Conservation (phyloP, 2,113 vertebrate genomes). For the Phrynosoma blainvillii region DNA sequence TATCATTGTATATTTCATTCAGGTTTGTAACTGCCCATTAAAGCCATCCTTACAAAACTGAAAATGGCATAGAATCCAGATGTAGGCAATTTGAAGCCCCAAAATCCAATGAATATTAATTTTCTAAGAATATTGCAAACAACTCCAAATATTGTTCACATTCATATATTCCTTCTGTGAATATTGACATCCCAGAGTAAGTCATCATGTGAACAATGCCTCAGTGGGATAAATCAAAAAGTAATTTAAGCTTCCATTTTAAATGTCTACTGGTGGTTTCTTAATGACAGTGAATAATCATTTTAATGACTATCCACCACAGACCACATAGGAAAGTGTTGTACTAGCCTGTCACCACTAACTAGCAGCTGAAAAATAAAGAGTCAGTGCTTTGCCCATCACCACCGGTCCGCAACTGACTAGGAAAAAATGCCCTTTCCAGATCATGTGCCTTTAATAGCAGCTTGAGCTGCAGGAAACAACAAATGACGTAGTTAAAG, state of each 20-base stretch:
- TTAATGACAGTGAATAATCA: not conserved
- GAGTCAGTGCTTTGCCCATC: not conserved
- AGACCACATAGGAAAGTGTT: not conserved
- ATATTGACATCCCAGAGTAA: not conserved
- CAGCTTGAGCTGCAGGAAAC: not conserved
- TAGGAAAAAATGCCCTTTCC: not conserved
- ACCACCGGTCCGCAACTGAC: not conserved
- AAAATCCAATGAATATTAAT: constrained; percentile 21
- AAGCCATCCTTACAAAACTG: constrained; percentile 5
- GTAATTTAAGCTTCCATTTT: not conserved
- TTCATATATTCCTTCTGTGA: not conserved
- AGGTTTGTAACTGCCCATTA: constrained; percentile 10
- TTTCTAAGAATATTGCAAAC: constrained; percentile 1
- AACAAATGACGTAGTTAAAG: not conserved
- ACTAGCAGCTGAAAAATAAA: not conserved
- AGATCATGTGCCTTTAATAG: not conserved
- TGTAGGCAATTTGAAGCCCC: not conserved
- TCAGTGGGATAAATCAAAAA: not conserved
- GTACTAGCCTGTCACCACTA: too few species aligned
- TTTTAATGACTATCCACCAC: not conserved
- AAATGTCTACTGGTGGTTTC: not conserved
- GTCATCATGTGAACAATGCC: not conserved
- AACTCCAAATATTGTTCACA: constrained; percentile 8
- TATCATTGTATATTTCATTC: constrained; percentile 5
- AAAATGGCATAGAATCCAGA: constrained; percentile 2